phyloP scores from a whole-genome alignment of 2,797 vertebrate species.

The Neosilurus hyrtlii region DNA sequence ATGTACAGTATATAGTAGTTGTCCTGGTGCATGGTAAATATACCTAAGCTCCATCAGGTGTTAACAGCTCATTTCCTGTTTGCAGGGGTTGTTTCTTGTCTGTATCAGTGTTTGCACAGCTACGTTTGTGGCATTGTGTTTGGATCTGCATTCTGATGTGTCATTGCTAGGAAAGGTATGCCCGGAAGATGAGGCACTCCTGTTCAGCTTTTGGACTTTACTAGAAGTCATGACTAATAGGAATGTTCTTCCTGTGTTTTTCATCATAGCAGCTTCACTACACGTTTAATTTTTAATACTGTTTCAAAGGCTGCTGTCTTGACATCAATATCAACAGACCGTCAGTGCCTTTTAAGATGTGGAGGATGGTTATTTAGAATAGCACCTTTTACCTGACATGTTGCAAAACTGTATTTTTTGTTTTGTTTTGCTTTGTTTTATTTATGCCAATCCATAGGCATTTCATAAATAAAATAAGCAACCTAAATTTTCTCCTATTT shows the following conservation, averaged over 20 bases:
- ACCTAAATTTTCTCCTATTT: constrained; percentile 59
- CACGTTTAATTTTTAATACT: constrained; percentile 61
- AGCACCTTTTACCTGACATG: constrained; percentile 57
- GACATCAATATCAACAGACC: constrained; percentile 67
- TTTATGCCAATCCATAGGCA: constrained; percentile 78
- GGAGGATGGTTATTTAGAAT: constrained; percentile 50
- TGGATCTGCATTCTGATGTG: constrained; percentile 23
- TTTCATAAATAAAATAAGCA: constrained; percentile 77
- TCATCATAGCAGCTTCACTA: constrained; percentile 37
- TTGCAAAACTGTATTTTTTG: constrained; percentile 70
- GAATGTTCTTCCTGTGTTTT: constrained; percentile 33
- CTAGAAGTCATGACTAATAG: constrained; percentile 33
- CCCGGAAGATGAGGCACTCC: constrained; percentile 8
- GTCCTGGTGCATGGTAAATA: constrained; percentile 6
- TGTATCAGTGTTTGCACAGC: constrained; percentile 24
- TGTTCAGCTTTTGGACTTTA: neutral
- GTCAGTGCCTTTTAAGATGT: constrained; percentile 57
- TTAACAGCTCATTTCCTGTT: constrained; percentile 5
- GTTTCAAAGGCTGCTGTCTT: constrained; percentile 76
- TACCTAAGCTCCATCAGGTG: neutral
- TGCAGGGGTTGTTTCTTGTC: neutral
- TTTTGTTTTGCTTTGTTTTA: constrained; percentile 74
- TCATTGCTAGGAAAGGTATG: constrained; percentile 21
- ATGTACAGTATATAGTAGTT: neutral
- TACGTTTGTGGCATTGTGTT: constrained; percentile 2